Evolutionary conservation across 2,797 vertebrate species (phyloP), one percentile per base, ranked within the genome.

Genomic region (Acrossocheilus fasciatus): DNA sequence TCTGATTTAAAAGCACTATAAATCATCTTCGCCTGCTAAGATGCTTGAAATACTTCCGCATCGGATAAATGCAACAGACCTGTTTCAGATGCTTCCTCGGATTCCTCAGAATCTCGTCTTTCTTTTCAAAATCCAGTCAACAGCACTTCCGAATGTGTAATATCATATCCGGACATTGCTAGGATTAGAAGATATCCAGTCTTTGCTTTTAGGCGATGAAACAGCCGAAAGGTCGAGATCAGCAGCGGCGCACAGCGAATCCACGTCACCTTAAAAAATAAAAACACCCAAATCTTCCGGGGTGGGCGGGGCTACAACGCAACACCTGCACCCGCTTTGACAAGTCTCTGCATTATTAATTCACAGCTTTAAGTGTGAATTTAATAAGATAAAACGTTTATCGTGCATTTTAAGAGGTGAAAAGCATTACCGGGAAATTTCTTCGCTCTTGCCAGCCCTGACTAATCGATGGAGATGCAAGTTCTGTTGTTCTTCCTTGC

Each of bases 261-360:
- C 94, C 96, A 96, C 95, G 95, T 96, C 95, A 96, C 92, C 95
- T 92, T 85, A 91, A 87, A 93, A 93, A 93, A 93, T 90, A 93
- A 92, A 94, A 93, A 95, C 91, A 93, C 87, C 84, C 89, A 92
- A 90, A 89, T 94, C 92, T 95, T 95, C 96, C 94, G 94, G 95
- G 77, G 75, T 89, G 89, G 94, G 94, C 92, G 95, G 94, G 90
- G 82, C 57, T 85, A 91, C 91, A 41, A 30, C 57, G 47, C 39
- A 68, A 81, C 79, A 82, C 50, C 17, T 26, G 39, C 36, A 34
- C 18, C 54, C 80, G 57, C 52, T 76, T 43, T 12, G 23, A 72
- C 26, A 62, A 30, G 17, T 45, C 12, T 23, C 2, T 41, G 1
- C 15, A 15, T 18, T 0, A 41, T 9, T 73, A 26, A 76, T 26